Evolutionary conservation across 1,140 invertebrate species (phyloP).

Genomic region (Achroia grisella): DNA sequence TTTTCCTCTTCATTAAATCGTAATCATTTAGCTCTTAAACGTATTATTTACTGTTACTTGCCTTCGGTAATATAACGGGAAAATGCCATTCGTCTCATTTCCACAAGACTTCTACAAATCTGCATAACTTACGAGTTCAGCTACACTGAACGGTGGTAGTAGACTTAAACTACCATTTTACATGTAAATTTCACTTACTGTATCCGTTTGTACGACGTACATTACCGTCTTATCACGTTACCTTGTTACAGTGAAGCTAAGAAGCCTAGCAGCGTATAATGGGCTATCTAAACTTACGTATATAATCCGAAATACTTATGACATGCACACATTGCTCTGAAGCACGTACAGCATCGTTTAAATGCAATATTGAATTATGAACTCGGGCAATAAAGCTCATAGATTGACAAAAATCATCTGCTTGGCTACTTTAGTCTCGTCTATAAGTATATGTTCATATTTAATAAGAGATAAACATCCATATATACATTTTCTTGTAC

Average conservation of each 20-base stretch:
- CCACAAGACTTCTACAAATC: conserved; percentile 18
- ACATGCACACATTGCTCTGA: too few species aligned
- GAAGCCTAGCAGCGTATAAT: conserved; percentile 16
- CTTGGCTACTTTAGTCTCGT: too few species aligned
- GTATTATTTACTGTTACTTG: too few species aligned
- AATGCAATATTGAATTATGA: too few species aligned
- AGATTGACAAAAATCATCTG: too few species aligned
- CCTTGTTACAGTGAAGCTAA: conserved; percentile 13
- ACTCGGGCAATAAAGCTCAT: too few species aligned
- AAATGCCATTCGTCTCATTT: conserved; percentile 9
- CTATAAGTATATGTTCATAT: too few species aligned
- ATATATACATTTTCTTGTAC: too few species aligned
- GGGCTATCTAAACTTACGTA: conserved; percentile 8
- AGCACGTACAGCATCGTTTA: too few species aligned
- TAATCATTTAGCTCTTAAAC: too few species aligned
- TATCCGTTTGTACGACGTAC: conserved; percentile 20
- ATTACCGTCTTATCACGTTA: conserved; percentile 16
- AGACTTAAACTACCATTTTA: conserved; percentile 7
- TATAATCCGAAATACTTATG: background rate
- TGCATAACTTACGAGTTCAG: conserved; percentile 18
- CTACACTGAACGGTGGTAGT: background rate
- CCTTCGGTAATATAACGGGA: background rate
- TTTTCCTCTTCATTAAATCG: too few species aligned
- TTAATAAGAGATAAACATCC: too few species aligned
- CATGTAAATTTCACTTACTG: conserved; percentile 24